These are phyloP conservation scores for Cenopis cana DNA, from an alignment of 2,888 invertebrate species.

Conservation along the genomic window DNA sequence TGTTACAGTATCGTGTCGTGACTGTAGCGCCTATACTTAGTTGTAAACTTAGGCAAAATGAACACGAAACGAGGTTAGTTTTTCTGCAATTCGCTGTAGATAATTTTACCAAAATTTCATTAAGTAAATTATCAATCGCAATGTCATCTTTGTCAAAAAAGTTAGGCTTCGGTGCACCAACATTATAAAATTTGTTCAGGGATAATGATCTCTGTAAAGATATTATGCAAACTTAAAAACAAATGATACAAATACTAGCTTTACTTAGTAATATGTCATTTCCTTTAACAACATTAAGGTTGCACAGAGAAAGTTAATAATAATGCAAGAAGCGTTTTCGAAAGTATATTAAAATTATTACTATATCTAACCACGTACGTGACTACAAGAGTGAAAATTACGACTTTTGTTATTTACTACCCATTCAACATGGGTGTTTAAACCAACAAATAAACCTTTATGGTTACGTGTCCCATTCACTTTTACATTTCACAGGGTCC, in stretches of 20 bases:
- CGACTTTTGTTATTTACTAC: conserved; percentile 8
- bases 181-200: neutral
- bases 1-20: neutral
- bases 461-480: conserved; percentile 18
- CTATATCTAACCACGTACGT: conserved; percentile 20
- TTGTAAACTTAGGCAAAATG: neutral
- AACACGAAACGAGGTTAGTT: no score
- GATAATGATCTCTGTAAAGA: neutral
- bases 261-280: neutral
- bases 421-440: conserved; percentile 10
- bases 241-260: neutral
- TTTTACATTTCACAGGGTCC: neutral
- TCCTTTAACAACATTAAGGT: conserved; percentile 14
- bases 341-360: conserved; percentile 40
- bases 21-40: neutral
- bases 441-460: conserved; percentile 10
- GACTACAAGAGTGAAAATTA: conserved; percentile 15
- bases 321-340: conserved; percentile 33
- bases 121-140: no score
- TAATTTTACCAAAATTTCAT: no score
- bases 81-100: no score
- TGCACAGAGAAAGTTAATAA: conserved; percentile 23
- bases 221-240: neutral
- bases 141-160: no score
- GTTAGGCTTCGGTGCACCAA: neutral